Conservation (phyloP, 2,113 vertebrate genomes). For the Phrynocephalus versicolor region DNA sequence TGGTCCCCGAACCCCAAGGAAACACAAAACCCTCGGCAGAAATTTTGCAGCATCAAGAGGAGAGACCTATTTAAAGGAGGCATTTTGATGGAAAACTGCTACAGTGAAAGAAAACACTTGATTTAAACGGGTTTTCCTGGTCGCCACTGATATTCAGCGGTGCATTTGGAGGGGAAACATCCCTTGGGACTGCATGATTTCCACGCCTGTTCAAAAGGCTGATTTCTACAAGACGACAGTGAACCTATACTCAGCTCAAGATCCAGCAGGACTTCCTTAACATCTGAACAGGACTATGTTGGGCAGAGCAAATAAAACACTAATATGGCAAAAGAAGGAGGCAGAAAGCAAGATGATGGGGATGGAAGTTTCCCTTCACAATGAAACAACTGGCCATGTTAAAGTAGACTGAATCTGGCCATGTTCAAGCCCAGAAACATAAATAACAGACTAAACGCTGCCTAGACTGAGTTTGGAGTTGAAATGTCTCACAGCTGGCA, state of each 20-base stretch:
- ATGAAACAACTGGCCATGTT: not conserved
- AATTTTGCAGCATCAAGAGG: too few relatives aligned
- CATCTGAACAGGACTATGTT: too few relatives aligned
- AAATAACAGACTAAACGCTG: not conserved
- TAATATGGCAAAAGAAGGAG: not conserved
- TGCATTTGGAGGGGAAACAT: too few relatives aligned
- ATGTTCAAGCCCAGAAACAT: not conserved
- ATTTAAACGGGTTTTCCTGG: too few relatives aligned
- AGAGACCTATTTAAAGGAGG: too few relatives aligned
- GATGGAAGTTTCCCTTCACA: not conserved
- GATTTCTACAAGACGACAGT: not conserved
- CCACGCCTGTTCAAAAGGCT: not conserved
- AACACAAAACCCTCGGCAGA: too few relatives aligned
- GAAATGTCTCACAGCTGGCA: not conserved
- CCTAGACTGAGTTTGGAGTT: not conserved
- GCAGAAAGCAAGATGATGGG: rapidly evolving
- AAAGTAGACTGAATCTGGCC: not conserved
- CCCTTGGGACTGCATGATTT: too few relatives aligned
- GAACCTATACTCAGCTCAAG: not conserved
- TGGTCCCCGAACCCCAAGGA: too few relatives aligned
- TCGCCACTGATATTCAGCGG: too few relatives aligned
- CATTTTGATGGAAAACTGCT: too few relatives aligned
- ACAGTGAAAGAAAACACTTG: too few relatives aligned
- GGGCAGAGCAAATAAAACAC: rapidly evolving
- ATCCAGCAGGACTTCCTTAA: too few relatives aligned